Evolutionary conservation across 1,140 invertebrate species (phyloP), one percentile per base, ranked within the genome.

Genomic region (Nasonia vitripennis): DNA sequence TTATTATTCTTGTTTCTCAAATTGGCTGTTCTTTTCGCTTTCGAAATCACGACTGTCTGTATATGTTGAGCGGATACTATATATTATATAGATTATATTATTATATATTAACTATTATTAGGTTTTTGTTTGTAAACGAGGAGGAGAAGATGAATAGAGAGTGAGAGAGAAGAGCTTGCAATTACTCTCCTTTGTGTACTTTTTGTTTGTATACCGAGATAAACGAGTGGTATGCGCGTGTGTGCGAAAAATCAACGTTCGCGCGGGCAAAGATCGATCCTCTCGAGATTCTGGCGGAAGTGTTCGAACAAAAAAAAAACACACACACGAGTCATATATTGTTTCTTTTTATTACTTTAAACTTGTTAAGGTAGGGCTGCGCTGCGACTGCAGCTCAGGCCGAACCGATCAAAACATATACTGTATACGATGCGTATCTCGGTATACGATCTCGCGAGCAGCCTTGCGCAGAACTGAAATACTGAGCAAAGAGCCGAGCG

Each of bases 1-100:
- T 68, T 68, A 23, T 86, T 86, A 83, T 75, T 86, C 83, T 86
- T 41, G 78, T 83, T 83, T 86, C 34, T 37, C 75, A 79, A 86
- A 79, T 83, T 86, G 80, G 85, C 85, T 86, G 85, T 86, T 86
- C 48, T 14, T 83, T 86, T 86, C 80, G 37, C 67, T 86, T 80
- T 86, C 81, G 67, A 86, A 83, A 86, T 86, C 85, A 83, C 34
- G 77, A 86, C 74, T 83, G 37, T 86, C 70, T 78, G 84, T 86
- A 81, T 62, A 82, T 86, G 78, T 85, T 85, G 73, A 85, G 71
- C 81, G 84, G 45, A 20, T 78, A 83, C 67, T 62, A 81, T 81
- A 51, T 74, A 74, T 74, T 71, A 51, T 62, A 45, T 83, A 62
- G 67, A 75, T 77, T 77, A 77, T 77, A 74, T 62, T 67, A 67